phyloP scores from a whole-genome alignment of 1,140 invertebrate species.

The Thaumetopoea pityocampa region DNA sequence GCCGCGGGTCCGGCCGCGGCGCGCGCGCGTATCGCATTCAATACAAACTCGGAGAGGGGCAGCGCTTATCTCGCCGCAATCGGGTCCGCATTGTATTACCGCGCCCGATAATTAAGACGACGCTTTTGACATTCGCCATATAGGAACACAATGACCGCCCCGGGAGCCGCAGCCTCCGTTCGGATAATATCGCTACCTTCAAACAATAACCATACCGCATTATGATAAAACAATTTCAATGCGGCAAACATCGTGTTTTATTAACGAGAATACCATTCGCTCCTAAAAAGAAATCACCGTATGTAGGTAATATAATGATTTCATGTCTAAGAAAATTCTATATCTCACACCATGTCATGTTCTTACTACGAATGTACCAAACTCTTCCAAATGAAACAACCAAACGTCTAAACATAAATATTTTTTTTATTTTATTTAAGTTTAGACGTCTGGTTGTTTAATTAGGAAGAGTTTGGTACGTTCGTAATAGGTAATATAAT shows the following conservation, averaged over 20 bases:
- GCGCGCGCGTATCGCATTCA: conserved; percentile 49
- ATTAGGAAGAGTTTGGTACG: too few relatives aligned
- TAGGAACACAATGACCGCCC: conserved; percentile 73
- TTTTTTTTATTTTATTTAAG: too few relatives aligned
- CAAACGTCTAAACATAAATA: too few relatives aligned
- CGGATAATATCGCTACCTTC: conserved; percentile 66
- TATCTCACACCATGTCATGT: too few relatives aligned
- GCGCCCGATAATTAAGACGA: conserved; percentile 75
- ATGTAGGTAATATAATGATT: too few relatives aligned
- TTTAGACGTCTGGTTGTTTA: too few relatives aligned
- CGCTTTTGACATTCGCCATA: conserved; percentile 75
- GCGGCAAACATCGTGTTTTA: conserved; percentile 59
- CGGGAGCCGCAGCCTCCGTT: conserved; percentile 48
- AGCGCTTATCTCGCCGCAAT: conserved; percentile 69
- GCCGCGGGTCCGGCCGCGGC: conserved; percentile 41
- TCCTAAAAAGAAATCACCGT: conserved; percentile 18
- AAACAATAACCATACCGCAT: conserved; percentile 70
- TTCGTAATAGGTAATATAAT: too few relatives aligned
- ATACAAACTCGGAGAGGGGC: conserved; percentile 60
- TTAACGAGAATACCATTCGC: conserved; percentile 53
- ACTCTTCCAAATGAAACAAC: too few relatives aligned
- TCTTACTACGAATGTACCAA: too few relatives aligned
- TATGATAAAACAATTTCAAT: conserved; percentile 72
- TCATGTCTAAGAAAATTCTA: too few relatives aligned
- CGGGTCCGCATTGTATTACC: conserved; percentile 69